Base-by-base conservation (phyloP, 2,797 vertebrate species). In the Emys orbicularis region DNA sequence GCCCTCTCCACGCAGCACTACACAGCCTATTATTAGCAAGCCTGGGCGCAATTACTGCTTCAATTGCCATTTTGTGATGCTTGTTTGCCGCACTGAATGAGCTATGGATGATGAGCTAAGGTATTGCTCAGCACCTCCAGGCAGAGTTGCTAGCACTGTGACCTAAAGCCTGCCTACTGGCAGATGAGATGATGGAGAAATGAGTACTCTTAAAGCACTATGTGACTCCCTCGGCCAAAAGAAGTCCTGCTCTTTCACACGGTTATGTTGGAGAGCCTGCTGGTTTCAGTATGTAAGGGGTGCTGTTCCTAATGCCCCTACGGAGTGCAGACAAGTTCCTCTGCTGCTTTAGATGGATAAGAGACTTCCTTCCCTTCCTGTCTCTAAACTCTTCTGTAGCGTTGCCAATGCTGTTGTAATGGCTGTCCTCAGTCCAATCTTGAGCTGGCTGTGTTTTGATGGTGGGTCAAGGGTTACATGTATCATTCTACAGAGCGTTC, bases 221-320 rank as follows among this genome's bases (percentile, higher is more conserved):
- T 68, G 52, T 91, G 16, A 27, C 4, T 5, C 80, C 41, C 11
- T 15, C 16, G 6, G 23, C 25, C 41, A 27, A 76, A 47, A 47
- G 13, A 44, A 15, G 41, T 47, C 27, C 41, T n/a, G 90, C 57
- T 25, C 5, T 0, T 74, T 53, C 74, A 31, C 47, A 1, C 21
- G 4, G 15, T 0, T 79, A 37, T 76, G 27, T 8, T 76, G 68
- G 37, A 23, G 11, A 76, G 15, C 79, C 74, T 53, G 94, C 86
- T 91, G n/a, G 61, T 37, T 81, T 0, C 0, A 0, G 0, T 44
- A 7, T 0, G 0, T n/a, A 54, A 72, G 19, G 19, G 15, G 12
- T 13, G 16, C 53, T 65, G 3, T 65, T 89, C 50, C 31, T 37
- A 29, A 72, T 37, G 27, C 44, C 25, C 12, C 72, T 8, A 13